These are phyloP conservation scores for Megalops atlanticus DNA, from an alignment of 2,113 vertebrate species.

Conservation along the genomic window DNA sequence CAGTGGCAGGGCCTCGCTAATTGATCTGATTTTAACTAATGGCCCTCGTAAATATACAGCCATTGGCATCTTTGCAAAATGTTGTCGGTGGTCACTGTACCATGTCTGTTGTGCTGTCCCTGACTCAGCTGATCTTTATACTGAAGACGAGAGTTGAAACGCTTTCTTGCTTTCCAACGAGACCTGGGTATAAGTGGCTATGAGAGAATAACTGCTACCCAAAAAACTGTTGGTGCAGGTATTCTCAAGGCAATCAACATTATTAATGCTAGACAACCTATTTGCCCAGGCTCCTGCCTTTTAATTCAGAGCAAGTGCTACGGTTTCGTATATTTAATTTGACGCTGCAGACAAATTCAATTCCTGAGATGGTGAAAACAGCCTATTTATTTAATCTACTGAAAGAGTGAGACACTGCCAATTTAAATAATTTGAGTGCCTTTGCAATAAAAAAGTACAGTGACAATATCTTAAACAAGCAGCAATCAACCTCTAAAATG, in stretches of 20 bases:
- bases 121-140: not conserved
- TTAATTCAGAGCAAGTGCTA: not conserved
- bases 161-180: not conserved
- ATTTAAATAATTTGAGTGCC: not conserved
- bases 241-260: constrained; percentile 1
- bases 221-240: not conserved
- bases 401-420: not conserved
- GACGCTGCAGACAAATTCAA: not conserved
- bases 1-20: not conserved
- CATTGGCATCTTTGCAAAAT: not conserved
- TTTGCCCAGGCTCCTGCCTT: not conserved
- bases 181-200: not conserved
- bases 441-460: no score
- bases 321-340: constrained; percentile 5
- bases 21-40: not conserved
- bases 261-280: not conserved
- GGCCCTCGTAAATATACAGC: not conserved
- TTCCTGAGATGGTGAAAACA: not conserved
- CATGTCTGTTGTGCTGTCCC: not conserved
- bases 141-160: not conserved
- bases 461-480: no score
- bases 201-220: not conserved
- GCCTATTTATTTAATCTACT: not conserved
- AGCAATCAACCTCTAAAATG: no score
- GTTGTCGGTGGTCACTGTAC: not conserved